These are phyloP conservation scores for Ochotona princeps DNA, from an alignment of 2,113 vertebrate species.

Conservation along the genomic window DNA sequence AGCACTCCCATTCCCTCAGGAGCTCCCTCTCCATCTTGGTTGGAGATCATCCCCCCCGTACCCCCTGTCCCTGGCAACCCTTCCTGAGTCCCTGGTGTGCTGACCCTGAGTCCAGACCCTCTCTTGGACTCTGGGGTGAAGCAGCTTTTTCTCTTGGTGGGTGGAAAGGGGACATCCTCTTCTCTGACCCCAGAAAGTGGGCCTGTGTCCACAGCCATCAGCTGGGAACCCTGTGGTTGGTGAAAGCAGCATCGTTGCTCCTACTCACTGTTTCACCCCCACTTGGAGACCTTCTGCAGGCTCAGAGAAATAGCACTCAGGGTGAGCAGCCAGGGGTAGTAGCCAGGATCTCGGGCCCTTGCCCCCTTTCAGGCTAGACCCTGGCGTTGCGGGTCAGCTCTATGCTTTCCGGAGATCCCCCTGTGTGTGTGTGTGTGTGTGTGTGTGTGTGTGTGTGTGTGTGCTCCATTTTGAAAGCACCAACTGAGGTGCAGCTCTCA, in stretches of 20 bases:
- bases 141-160: background rate
- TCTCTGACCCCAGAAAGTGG: background rate
- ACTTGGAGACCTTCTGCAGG: background rate
- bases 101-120: background rate
- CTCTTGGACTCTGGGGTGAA: background rate
- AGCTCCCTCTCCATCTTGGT: background rate
- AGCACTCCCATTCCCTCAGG: background rate
- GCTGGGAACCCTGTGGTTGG: background rate
- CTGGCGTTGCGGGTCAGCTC: background rate
- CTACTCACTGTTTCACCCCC: rapidly evolving
- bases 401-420: background rate
- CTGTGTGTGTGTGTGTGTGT: too few relatives aligned
- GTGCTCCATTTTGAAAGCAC: background rate
- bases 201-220: rapidly evolving
- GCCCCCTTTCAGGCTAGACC: background rate
- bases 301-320: background rate
- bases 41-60: background rate
- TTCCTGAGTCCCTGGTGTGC: background rate
- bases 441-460: too few relatives aligned
- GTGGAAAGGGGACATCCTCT: background rate
- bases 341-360: background rate
- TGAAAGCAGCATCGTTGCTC: background rate
- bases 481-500: background rate
- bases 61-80: background rate
- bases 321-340: background rate